Base-by-base conservation (phyloP, 2,888 invertebrate species). In the Microplitis manilae region DNA sequence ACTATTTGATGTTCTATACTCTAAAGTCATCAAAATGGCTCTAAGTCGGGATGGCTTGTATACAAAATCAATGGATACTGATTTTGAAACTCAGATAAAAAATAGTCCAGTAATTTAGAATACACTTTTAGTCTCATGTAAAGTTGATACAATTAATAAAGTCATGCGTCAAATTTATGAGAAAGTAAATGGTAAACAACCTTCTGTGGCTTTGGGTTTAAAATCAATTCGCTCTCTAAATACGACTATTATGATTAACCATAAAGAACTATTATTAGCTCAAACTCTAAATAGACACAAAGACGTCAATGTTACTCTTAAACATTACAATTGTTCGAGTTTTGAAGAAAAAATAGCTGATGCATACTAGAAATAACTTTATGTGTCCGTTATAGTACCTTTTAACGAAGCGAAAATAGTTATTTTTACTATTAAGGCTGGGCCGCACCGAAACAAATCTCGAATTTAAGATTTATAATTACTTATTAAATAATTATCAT, bases 241-340 rank as follows among this genome's bases (percentile, higher is more conserved):
- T 38, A 65, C 65, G 6, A 30, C 65, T 30, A 30, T 65, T 17
- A 65, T 65, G 65, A 30, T 65, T 30, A 17, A 8, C 7, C 65
- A 65, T 30, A 65, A 65, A 6, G 65, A 65, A 13, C 20, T 65
- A 65, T 13, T 30, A 65, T 30, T 65, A 30, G 65, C 65, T 20
- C 65, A 65, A 38, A 65, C 20, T 5, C 13, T 65, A 13, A 65
- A 65, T 65, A 20, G 65, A 65, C 65, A 65, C 20, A 20, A 30
- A 65, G 65, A 65, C 9, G 8, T 65, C 0, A 65, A 65, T 13
- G 65, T 65, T 65, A 65, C 65, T 20, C 65, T 65, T 4, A 20
- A 38, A 8, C 65, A 65, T 65, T 65, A 65, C 13, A 65, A 65
- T 38, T 65, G 9, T 7, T 20, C 38, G 9, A 30, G 13, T 7